These are phyloP conservation scores for Prorops nasuta DNA, from an alignment of 1,140 invertebrate genomes.

Conservation along the genomic window DNA sequence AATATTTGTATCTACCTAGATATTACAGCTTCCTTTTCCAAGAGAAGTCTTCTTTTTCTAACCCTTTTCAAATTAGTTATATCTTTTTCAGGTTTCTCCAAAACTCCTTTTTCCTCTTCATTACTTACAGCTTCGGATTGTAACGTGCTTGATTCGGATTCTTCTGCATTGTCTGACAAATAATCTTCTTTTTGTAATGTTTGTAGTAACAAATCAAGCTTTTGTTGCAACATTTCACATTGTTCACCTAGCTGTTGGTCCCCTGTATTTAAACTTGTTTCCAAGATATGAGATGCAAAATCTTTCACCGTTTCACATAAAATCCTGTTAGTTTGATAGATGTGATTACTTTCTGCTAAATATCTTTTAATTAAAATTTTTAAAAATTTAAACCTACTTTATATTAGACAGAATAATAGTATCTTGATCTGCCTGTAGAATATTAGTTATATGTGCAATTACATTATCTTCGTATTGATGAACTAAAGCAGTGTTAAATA, in stretches of 20 bases:
- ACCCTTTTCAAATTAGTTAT: constrained; percentile 48
- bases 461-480: constrained; percentile 78
- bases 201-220: constrained; percentile 72
- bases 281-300: constrained; percentile 65
- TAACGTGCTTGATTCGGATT: constrained; percentile 27
- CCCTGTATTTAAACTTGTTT: constrained; percentile 59
- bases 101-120: constrained; percentile 60
- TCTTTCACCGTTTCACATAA: constrained; percentile 82
- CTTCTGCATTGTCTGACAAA: constrained; percentile 28
- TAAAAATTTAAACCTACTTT: constrained; percentile 56
- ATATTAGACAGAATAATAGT: constrained; percentile 72
- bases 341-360: not conserved
- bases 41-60: constrained; percentile 32
- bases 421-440: constrained; percentile 83
- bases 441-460: constrained; percentile 79
- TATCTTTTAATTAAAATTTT: constrained; percentile 4
- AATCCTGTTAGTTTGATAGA: constrained; percentile 49
- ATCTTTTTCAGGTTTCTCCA: constrained; percentile 66
- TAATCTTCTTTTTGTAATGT: constrained; percentile 69
- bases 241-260: constrained; percentile 67
- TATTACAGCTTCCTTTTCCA: constrained; percentile 42
- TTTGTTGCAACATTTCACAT: constrained; percentile 75
- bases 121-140: constrained; percentile 38
- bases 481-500: constrained; percentile 52
- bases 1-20: constrained; percentile 31